These are phyloP conservation scores for Chiroxiphia lanceolata DNA, from an alignment of 2,797 vertebrate species.

Conservation along the genomic window DNA sequence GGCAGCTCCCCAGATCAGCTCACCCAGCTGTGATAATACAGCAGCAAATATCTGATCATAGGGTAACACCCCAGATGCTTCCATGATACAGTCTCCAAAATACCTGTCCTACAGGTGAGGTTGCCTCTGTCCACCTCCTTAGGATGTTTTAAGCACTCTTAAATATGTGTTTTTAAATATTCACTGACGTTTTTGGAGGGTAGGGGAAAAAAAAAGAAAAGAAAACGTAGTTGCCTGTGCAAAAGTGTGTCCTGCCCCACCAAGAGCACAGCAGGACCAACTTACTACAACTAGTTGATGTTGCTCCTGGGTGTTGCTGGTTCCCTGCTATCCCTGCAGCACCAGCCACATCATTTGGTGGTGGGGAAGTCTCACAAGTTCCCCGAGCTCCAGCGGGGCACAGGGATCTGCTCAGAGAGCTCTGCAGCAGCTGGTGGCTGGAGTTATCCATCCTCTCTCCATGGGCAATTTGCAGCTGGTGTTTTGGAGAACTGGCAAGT, in stretches of 20 bases:
- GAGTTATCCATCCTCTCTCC: neutral
- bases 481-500: neutral
- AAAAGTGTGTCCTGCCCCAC: neutral
- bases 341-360: fast-evolving
- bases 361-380: neutral
- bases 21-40: no score
- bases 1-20: neutral
- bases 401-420: neutral
- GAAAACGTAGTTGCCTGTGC: neutral
- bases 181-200: neutral
- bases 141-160: neutral
- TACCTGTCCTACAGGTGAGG: neutral
- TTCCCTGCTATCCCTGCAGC: neutral
- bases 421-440: neutral
- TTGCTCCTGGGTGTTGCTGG: neutral
- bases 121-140: neutral
- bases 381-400: neutral
- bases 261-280: neutral
- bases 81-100: neutral
- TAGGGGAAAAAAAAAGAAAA: no score
- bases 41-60: neutral
- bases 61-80: neutral
- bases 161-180: neutral
- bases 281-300: fast-evolving
- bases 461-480: neutral